Conservation (phyloP, 2,888 invertebrate genomes). For the Melinopterus prodromus region DNA sequence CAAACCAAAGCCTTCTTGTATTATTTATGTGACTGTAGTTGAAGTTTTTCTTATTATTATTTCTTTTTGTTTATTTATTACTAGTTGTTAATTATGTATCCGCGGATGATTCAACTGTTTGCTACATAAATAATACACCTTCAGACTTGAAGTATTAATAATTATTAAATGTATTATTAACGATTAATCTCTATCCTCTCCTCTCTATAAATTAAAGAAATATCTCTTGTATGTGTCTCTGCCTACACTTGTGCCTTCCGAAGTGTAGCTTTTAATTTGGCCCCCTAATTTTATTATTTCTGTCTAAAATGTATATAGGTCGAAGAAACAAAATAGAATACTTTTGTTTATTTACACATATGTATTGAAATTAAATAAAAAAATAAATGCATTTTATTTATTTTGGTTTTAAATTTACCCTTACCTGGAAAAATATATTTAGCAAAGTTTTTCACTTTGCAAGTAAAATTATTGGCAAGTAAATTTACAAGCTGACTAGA, state of each 20-base stretch:
- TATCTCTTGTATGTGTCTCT: constrained; percentile 47
- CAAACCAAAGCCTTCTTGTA: constrained; percentile 55
- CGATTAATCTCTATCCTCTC: constrained; percentile 48
- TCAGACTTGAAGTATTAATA: constrained; percentile 58
- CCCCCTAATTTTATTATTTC: constrained; percentile 52
- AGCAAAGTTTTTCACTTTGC: neutral
- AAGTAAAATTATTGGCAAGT: too few relatives aligned
- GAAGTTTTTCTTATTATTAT: constrained; percentile 30
- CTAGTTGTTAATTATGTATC: constrained; percentile 40
- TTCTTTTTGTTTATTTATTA: constrained; percentile 38
- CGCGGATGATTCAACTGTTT: constrained; percentile 40
- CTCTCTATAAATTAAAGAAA: neutral
- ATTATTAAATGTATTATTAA: constrained; percentile 48
- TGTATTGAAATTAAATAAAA: constrained; percentile 55
- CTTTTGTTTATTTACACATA: constrained; percentile 58
- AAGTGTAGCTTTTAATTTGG: constrained; percentile 55
- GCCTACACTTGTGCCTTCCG: constrained; percentile 42
- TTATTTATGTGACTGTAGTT: constrained; percentile 41
- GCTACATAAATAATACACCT: constrained; percentile 41
- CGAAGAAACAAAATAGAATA: constrained; percentile 55
- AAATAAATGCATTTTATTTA: constrained; percentile 46
- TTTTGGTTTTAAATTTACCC: constrained; percentile 14
- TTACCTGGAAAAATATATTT: neutral
- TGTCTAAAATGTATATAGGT: constrained; percentile 57
- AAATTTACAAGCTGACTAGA: too few relatives aligned